Evolutionary conservation across 2,888 invertebrate species (phyloP), one percentile per base, ranked within the genome.

Genomic region (Synergus umbraculus): DNA sequence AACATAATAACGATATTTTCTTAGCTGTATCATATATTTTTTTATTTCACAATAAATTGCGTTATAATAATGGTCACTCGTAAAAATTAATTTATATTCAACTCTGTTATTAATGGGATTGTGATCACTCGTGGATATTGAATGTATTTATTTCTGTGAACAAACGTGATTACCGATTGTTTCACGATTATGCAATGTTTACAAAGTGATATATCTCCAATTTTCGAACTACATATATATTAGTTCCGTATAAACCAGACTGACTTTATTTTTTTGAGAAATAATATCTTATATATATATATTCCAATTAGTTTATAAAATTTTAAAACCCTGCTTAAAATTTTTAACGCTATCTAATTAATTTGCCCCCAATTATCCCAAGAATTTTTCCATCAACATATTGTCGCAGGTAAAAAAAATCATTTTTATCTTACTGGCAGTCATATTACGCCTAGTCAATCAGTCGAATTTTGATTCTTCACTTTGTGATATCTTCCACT

Each of bases 11-110:
- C 8, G 8, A 54, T 22, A 22, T 22, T 60, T 18, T 22, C 22
- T 12, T 60, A 10, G 12, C 18, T 60, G 22, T 60, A 60, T 22
- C 22, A 54, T 54, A 49, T 69, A 73, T 83, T 85, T 82, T 82
- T 88, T 89, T 89, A 88, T 89, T 89, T 86, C 84, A 88, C 84
- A 86, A 86, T 85, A 85, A 82, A 84, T 85, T 86, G 82, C 83
- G 81, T 85, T 84, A 85, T 86, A 86, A 87, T 86, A 82, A 86
- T 86, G 82, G 85, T 78, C 86, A 83, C 85, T 85, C 79, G 80
- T 85, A 87, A 81, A 87, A 87, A 87, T 86, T 85, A 85, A 85
- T 86, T 87, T 86, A 85, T 85, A 87, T 81, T 69, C 76, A 82
- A 79, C 77, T 79, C 76, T 82, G 67, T 85, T 79, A 82, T 79